phyloP scores from a whole-genome alignment of 2,888 invertebrate genomes.

The Liopterus haemorrhoidalis region DNA sequence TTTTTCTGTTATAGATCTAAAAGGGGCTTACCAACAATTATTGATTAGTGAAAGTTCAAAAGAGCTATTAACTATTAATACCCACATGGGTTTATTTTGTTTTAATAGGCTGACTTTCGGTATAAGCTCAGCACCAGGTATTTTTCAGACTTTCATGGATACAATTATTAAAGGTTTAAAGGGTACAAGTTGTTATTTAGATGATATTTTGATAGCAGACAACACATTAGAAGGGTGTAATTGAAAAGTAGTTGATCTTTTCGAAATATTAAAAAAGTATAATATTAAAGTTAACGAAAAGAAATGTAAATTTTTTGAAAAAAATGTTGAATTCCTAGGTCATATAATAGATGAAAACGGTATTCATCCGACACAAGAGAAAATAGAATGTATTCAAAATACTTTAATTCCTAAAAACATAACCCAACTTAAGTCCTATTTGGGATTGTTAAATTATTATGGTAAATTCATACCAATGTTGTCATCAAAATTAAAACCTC shows the following conservation, averaged over 20 bases:
- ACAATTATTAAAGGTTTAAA: slow-evolving; percentile 22
- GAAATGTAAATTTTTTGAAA: slow-evolving; percentile 32
- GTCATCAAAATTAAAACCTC: slow-evolving; percentile 17
- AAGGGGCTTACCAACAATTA: slow-evolving; percentile 35
- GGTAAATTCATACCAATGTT: slow-evolving; percentile 26
- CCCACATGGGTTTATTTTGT: slow-evolving; percentile 33
- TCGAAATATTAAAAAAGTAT: slow-evolving; percentile 27
- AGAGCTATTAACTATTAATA: slow-evolving; percentile 34
- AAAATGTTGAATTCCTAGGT: slow-evolving; percentile 32
- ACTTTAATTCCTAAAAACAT: not conserved
- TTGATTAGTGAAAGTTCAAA: slow-evolving; percentile 29
- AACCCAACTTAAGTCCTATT: slow-evolving; percentile 10
- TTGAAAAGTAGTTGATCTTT: slow-evolving; percentile 21
- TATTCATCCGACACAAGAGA: slow-evolving; percentile 2
- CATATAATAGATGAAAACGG: slow-evolving; percentile 25
- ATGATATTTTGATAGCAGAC: slow-evolving; percentile 31
- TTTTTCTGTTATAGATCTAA: slow-evolving; percentile 34
- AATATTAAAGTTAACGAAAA: slow-evolving; percentile 31
- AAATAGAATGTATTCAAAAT: slow-evolving; percentile 9
- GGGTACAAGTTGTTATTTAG: slow-evolving; percentile 29
- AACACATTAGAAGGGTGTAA: slow-evolving; percentile 21
- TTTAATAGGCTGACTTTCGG: slow-evolving; percentile 34
- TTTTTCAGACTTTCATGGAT: slow-evolving; percentile 32
- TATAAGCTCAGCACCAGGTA: slow-evolving; percentile 32
- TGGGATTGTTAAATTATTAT: slow-evolving; percentile 27